Percentiles rank a stretch among this genome's conserved stretches.
Conservation (phyloP, 2,888 invertebrate genomes). For the Drosophila seclusa region DNA sequence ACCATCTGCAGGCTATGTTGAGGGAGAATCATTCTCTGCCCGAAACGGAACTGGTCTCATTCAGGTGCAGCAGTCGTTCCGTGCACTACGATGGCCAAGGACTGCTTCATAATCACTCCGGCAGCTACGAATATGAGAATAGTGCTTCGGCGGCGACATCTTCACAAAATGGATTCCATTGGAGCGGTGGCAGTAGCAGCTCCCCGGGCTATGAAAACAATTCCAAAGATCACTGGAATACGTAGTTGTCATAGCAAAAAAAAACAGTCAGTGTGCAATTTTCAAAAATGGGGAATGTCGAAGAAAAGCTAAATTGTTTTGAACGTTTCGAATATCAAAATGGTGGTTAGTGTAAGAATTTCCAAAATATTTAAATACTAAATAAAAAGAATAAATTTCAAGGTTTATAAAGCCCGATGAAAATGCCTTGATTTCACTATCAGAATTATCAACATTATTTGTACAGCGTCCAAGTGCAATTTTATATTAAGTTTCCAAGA, state of each 20-base stretch:
- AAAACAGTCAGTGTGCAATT: slow-evolving; percentile 22
- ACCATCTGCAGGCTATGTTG: slow-evolving; percentile 87
- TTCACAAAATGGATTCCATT: slow-evolving; percentile 67
- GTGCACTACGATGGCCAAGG: slow-evolving; percentile 40
- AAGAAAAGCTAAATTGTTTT: slow-evolving; percentile 11
- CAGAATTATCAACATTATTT: neutral
- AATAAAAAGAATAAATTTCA: slow-evolving; percentile 8
- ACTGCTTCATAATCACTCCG: slow-evolving; percentile 26
- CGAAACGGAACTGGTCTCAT: slow-evolving; percentile 52
- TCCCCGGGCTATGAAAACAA: slow-evolving; percentile 62
- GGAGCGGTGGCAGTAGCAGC: slow-evolving; percentile 73
- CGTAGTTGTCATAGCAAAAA: slow-evolving; percentile 39
- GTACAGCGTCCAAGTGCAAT: slow-evolving; percentile 11
- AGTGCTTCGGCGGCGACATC: slow-evolving; percentile 46
- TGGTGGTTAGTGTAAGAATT: neutral
- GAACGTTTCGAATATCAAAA: neutral
- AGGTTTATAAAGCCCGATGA: neutral
- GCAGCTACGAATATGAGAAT: slow-evolving; percentile 50
- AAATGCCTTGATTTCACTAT: neutral
- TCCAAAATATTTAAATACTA: neutral
- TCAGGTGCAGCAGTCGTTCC: slow-evolving; percentile 45
- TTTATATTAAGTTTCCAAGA: slow-evolving; percentile 7
- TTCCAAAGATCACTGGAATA: slow-evolving; percentile 69
- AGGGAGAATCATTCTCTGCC: slow-evolving; percentile 59
- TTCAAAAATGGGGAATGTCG: slow-evolving; percentile 40